Conservation (phyloP, 2,113 vertebrate genomes). For the Pandion haliaetus region DNA sequence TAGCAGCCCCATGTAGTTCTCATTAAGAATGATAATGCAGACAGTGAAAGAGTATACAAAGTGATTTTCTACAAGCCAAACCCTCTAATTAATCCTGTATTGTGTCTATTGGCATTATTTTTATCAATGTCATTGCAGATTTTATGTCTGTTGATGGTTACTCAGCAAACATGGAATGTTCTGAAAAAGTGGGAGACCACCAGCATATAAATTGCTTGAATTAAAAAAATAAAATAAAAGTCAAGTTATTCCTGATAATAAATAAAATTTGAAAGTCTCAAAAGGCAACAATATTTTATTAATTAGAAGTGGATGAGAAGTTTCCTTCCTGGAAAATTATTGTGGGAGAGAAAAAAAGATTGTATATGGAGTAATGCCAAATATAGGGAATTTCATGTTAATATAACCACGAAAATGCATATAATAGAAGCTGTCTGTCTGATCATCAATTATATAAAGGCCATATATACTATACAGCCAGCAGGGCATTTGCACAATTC, state of each 20-base stretch:
- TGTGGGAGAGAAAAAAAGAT: not conserved
- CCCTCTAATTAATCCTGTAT: not conserved
- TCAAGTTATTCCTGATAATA: not conserved
- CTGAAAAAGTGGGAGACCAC: not conserved
- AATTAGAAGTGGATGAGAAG: not conserved
- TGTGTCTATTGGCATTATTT: not conserved
- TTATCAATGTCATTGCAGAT: not conserved
- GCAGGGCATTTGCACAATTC: not conserved
- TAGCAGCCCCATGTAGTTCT: not conserved
- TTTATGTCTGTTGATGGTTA: not conserved
- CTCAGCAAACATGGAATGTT: not conserved
- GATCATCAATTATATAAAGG: not conserved
- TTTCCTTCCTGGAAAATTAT: not conserved
- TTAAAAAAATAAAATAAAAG: not conserved
- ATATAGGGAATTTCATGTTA: not conserved
- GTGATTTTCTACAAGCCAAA: not conserved
- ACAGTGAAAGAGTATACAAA: not conserved
- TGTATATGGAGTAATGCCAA: not conserved
- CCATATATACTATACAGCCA: not conserved
- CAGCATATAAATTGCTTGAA: not conserved
- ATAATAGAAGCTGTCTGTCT: not conserved
- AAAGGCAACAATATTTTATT: not conserved
- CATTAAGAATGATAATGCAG: not conserved
- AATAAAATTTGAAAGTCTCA: not conserved
- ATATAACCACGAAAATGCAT: not conserved